Conservation (phyloP, 2,113 vertebrate genomes). For the Alces alces region DNA sequence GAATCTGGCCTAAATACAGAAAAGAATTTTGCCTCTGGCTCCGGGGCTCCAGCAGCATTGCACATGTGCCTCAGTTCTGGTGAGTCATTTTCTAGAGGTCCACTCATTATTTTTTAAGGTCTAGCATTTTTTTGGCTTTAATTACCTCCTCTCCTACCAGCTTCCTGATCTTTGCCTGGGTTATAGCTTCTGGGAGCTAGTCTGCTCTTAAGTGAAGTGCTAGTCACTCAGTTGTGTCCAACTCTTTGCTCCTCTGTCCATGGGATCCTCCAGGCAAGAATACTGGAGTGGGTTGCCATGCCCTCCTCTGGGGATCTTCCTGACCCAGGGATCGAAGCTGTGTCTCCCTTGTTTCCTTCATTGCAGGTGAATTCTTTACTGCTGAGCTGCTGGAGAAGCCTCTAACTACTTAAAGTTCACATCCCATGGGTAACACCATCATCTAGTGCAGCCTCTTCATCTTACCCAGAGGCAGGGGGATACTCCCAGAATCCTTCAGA, state of each 20-base stretch:
- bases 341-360: too few species aligned
- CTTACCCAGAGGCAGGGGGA: neutral
- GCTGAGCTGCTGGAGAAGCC: too few species aligned
- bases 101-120: neutral
- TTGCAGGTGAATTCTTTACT: too few species aligned
- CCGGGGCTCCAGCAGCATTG: fast-evolving
- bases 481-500: fast-evolving
- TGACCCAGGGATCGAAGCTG: too few species aligned
- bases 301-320: neutral
- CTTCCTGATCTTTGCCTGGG: neutral
- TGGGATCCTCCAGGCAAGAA: neutral
- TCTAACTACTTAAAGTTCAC: too few species aligned
- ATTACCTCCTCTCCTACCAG: neutral
- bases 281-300: neutral
- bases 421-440: neutral
- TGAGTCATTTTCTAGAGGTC: neutral
- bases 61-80: neutral
- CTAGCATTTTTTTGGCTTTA: neutral
- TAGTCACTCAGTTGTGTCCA: neutral
- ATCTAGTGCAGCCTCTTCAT: neutral
- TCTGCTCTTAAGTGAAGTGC: neutral
- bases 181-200: neutral
- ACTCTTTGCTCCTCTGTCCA: neutral
- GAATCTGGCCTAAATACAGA: neutral
- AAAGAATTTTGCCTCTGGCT: neutral